Evolutionary conservation across 2,113 vertebrate species (phyloP).

Genomic region (Rana temporaria): DNA sequence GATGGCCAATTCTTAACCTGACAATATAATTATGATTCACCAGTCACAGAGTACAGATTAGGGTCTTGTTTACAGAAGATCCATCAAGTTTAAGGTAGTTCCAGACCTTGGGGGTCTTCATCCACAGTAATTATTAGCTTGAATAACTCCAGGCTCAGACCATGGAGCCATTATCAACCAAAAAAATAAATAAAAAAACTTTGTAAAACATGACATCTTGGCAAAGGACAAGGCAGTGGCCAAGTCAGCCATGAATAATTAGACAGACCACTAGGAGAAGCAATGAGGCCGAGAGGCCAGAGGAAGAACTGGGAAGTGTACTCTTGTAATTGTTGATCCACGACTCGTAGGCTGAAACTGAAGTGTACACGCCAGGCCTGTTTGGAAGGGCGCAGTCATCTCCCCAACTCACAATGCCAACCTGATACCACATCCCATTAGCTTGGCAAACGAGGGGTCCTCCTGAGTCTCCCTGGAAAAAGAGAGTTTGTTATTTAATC

Average conservation of each 20-base stretch:
- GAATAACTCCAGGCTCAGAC: too few species aligned
- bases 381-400: slow-evolving; percentile 75
- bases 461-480: slow-evolving; percentile 59
- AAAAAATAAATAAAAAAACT: too few species aligned
- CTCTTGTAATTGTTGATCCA: slow-evolving; percentile 66
- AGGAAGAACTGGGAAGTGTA: not conserved
- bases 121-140: too few species aligned
- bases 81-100: too few species aligned
- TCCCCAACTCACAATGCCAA: slow-evolving; percentile 82
- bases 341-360: slow-evolving; percentile 72
- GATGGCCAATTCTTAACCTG: too few species aligned
- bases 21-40: too few species aligned
- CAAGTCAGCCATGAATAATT: not conserved
- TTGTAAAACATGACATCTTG: too few species aligned
- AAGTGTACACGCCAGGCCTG: slow-evolving; percentile 78
- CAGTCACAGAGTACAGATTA: too few species aligned
- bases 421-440: slow-evolving; percentile 75
- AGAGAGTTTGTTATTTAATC: not conserved
- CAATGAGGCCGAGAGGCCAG: not conserved
- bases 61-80: too few species aligned
- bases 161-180: too few species aligned
- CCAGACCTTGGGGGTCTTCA: too few species aligned
- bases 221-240: too few species aligned
- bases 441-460: slow-evolving; percentile 58
- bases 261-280: slow-evolving; percentile 15